Percentiles rank a stretch among this genome's conserved stretches.
Conservation (phyloP, 2,888 invertebrate species). For the Drosophila neutralis region DNA sequence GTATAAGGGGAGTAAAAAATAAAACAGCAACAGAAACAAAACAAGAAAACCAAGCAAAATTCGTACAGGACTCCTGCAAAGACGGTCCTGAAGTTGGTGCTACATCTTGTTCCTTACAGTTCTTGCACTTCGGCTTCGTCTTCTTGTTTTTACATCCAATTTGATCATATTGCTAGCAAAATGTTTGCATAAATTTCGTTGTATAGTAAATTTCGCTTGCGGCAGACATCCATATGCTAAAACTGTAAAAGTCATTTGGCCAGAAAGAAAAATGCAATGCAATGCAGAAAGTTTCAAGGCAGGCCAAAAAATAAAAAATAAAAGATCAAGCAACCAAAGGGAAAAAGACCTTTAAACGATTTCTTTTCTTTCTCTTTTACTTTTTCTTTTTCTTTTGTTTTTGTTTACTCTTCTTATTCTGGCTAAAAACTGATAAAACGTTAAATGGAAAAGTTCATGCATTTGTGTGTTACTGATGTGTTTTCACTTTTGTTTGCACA, state of each 20-base stretch:
- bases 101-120: not conserved
- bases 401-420: conserved; percentile 15
- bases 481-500: conserved; percentile 18
- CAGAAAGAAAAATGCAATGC: conserved; percentile 59
- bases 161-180: conserved; percentile 71
- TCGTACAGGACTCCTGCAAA: conserved; percentile 1
- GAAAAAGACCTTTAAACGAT: conserved; percentile 52
- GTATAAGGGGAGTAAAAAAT: not conserved
- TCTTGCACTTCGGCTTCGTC: not conserved
- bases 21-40: not conserved
- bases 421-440: conserved; percentile 47
- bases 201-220: conserved; percentile 50
- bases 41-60: conserved; percentile 6
- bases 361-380: conserved; percentile 26
- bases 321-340: not conserved
- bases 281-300: conserved; percentile 61
- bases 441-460: conserved; percentile 58
- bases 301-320: conserved; percentile 14
- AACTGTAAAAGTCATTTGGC: conserved; percentile 62
- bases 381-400: conserved; percentile 4
- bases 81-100: conserved; percentile 30
- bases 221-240: conserved; percentile 62
- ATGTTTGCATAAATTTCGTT: conserved; percentile 70
- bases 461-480: conserved; percentile 51
- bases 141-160: conserved; percentile 67